Evolutionary conservation across 2,888 invertebrate species (phyloP).

Genomic region (Nomada hirtipes): DNA sequence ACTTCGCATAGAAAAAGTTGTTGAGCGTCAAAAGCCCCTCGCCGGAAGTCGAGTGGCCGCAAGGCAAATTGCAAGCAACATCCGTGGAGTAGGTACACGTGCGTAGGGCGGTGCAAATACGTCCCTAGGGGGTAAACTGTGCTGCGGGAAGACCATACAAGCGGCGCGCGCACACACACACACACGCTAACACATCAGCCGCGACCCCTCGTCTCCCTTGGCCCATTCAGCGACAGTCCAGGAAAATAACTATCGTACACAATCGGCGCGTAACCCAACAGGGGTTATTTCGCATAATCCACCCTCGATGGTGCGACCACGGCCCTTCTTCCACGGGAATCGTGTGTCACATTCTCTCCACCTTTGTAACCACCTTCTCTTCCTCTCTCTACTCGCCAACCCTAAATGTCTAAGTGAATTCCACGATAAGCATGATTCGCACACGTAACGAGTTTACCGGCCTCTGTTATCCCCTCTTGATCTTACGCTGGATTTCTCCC

Average conservation of each 20-base stretch:
- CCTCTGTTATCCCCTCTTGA: constrained; percentile 53
- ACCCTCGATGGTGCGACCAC: constrained; percentile 59
- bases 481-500: constrained; percentile 37
- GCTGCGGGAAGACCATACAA: constrained; percentile 59
- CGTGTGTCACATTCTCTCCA: constrained; percentile 44
- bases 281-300: constrained; percentile 75
- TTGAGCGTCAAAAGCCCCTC: constrained; percentile 63
- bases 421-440: constrained; percentile 81
- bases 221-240: constrained; percentile 57
- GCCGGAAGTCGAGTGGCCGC: constrained; percentile 68
- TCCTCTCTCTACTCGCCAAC: constrained; percentile 14
- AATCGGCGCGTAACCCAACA: constrained; percentile 68
- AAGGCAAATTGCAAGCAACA: constrained; percentile 63
- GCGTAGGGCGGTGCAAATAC: constrained; percentile 62
- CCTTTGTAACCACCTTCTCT: constrained; percentile 30
- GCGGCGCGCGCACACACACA: constrained; percentile 55
- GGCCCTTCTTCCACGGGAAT: constrained; percentile 45
- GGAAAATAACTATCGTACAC: constrained; percentile 77
- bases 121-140: constrained; percentile 59
- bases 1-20: constrained; percentile 54
- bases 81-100: constrained; percentile 58
- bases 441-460: constrained; percentile 82
- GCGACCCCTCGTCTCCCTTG: constrained; percentile 28
- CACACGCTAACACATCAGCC: constrained; percentile 29
- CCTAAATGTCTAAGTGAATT: constrained; percentile 79